These are phyloP conservation scores for Chymomyza procnemis DNA, from an alignment of 2,888 invertebrate genomes.

Conservation along the genomic window DNA sequence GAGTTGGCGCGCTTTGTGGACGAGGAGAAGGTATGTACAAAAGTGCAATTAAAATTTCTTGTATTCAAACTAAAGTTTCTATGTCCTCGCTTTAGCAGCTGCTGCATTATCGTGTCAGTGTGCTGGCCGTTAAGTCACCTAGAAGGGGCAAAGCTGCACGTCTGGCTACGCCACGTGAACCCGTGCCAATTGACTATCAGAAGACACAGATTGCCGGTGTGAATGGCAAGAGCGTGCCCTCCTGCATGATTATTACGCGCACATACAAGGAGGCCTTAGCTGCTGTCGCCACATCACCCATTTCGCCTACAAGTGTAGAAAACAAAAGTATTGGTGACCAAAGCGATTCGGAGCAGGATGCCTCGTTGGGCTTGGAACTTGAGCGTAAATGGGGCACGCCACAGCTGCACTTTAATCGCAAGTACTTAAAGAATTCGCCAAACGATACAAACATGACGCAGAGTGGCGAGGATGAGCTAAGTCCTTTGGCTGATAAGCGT, in stretches of 20 bases:
- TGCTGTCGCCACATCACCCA: constrained; percentile 20
- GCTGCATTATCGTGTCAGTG: constrained; percentile 71
- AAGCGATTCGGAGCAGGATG: constrained; percentile 59
- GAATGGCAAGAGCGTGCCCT: constrained; percentile 74
- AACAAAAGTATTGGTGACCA: constrained; percentile 16
- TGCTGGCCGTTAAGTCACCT: constrained; percentile 71
- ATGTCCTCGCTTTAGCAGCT: constrained; percentile 44
- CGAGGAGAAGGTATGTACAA: constrained; percentile 67
- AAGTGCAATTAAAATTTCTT: background rate
- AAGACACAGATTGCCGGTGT: constrained; percentile 68
- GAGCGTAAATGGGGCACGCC: constrained; percentile 77
- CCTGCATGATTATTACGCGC: constrained; percentile 72
- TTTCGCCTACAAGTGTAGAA: background rate
- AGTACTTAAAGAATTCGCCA: constrained; percentile 64
- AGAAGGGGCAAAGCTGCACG: background rate
- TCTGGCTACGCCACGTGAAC: background rate
- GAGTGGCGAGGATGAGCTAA: constrained; percentile 42
- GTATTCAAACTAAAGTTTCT: background rate
- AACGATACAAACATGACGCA: constrained; percentile 52
- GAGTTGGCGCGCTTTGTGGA: constrained; percentile 75
- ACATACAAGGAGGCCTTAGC: constrained; percentile 53
- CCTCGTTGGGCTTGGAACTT: constrained; percentile 51
- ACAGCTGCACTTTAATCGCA: constrained; percentile 76
- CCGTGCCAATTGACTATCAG: constrained; percentile 54
- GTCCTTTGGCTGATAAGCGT: constrained; percentile 37